Conservation (phyloP, 2,113 vertebrate species). For the Podocnemis expansa region DNA sequence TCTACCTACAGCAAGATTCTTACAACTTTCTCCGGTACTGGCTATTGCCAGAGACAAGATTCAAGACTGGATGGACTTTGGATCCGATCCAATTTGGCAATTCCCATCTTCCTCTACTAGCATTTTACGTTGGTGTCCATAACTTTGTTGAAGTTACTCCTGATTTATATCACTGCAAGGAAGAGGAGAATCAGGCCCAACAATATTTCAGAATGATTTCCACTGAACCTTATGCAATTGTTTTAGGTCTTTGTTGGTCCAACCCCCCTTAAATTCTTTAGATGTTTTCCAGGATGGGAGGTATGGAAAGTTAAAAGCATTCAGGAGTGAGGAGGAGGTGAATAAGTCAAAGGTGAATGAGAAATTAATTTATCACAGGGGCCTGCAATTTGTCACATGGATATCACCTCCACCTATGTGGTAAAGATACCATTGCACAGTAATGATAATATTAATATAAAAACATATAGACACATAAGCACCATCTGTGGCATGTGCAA, state of each 20-base stretch:
- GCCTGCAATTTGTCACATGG: neutral
- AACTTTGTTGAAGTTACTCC: neutral
- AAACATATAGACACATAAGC: neutral
- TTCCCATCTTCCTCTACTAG: neutral
- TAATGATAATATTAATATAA: neutral
- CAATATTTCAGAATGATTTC: neutral
- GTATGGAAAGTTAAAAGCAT: neutral
- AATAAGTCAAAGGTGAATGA: slow-evolving; percentile 14
- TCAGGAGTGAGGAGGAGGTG: neutral
- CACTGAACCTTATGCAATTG: neutral
- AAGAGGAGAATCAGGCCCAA: neutral
- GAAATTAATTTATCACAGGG: slow-evolving; percentile 40
- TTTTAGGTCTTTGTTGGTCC: slow-evolving; percentile 43
- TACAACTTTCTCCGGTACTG: neutral
- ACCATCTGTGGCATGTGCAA: slow-evolving; percentile 29
- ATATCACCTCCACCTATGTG: neutral
- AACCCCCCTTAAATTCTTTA: neutral
- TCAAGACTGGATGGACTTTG: neutral
- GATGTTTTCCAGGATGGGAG: neutral
- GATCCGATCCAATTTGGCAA: neutral
- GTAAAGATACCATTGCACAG: neutral
- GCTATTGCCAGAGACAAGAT: neutral
- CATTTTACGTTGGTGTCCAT: neutral
- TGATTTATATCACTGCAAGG: neutral
- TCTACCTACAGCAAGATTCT: neutral